These are phyloP conservation scores for Rhimphoctona megacephalus DNA, from an alignment of 2,888 invertebrate genomes.

Conservation along the genomic window DNA sequence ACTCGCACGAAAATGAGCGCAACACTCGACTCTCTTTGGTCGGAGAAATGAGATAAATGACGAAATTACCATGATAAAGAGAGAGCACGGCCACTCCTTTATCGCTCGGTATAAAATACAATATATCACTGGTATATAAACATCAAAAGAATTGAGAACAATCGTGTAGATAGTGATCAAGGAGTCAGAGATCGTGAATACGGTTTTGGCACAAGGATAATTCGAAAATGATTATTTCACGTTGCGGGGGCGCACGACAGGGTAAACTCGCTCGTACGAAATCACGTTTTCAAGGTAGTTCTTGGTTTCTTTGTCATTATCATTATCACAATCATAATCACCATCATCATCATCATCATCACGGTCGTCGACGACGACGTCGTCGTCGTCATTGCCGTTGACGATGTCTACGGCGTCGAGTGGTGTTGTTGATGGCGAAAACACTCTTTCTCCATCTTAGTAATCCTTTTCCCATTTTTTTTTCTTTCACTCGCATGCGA, in stretches of 20 bases:
- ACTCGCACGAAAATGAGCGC: neutral
- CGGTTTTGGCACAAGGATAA: slow-evolving; percentile 49
- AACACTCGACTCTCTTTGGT: neutral
- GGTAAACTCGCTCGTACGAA: slow-evolving; percentile 51
- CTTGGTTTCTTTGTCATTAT: slow-evolving; percentile 35
- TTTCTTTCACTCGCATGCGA: slow-evolving; percentile 22
- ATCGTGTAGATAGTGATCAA: slow-evolving; percentile 45
- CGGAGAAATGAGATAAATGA: slow-evolving; percentile 27
- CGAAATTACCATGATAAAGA: slow-evolving; percentile 25
- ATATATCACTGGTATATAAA: slow-evolving; percentile 14
- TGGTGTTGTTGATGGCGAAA: slow-evolving; percentile 55
- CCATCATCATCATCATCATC: slow-evolving; percentile 17
- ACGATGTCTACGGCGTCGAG: slow-evolving; percentile 11
- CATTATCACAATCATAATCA: slow-evolving; percentile 44
- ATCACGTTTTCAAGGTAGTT: slow-evolving; percentile 62
- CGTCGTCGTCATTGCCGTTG: neutral
- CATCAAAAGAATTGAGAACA: slow-evolving; percentile 46
- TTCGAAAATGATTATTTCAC: slow-evolving; percentile 47
- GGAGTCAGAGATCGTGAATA: slow-evolving; percentile 8
- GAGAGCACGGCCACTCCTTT: slow-evolving; percentile 28
- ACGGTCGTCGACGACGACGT: neutral
- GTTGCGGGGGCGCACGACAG: slow-evolving; percentile 14
- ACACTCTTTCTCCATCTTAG: slow-evolving; percentile 46
- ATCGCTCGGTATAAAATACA: slow-evolving; percentile 6
- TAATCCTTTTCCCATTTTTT: slow-evolving; percentile 31